Conservation (phyloP, 1,140 invertebrate species). For the Linepithema humile region DNA sequence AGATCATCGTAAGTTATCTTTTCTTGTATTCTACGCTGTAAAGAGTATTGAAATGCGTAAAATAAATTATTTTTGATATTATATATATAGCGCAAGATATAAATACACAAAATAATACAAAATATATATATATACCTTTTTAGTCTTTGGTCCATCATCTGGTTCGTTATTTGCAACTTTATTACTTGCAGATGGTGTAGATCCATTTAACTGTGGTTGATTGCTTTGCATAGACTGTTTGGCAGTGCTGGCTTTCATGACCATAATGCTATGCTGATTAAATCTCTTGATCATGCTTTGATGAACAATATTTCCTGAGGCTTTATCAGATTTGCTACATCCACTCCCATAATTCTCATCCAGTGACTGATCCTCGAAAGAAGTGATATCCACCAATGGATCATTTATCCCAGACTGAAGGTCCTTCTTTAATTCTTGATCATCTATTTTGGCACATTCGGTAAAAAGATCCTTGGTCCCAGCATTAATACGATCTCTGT, state of each 20-base stretch:
- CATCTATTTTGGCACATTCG: conserved; percentile 98
- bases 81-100: neutral
- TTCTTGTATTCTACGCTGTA: conserved; percentile 88
- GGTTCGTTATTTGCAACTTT: conserved; percentile 68
- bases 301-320: conserved; percentile 91
- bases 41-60: conserved; percentile 42
- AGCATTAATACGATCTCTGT: conserved; percentile 96
- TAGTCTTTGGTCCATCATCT: conserved; percentile 79
- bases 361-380: conserved; percentile 90
- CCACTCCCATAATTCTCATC: conserved; percentile 89
- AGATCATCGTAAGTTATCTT: conserved; percentile 94
- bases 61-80: neutral
- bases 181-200: conserved; percentile 75
- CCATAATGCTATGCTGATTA: conserved; percentile 99
- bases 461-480: conserved; percentile 97
- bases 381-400: conserved; percentile 92
- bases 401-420: conserved; percentile 91
- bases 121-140: conserved; percentile 76
- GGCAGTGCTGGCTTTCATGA: conserved; percentile 91
- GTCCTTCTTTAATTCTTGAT: conserved; percentile 93
- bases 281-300: conserved; percentile 97
- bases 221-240: conserved; percentile 73
- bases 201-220: conserved; percentile 81
- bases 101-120: neutral
- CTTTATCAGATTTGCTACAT: conserved; percentile 85